These are phyloP conservation scores for Drosophila bifasciata DNA, from an alignment of 1,140 invertebrate species.

Conservation along the genomic window DNA sequence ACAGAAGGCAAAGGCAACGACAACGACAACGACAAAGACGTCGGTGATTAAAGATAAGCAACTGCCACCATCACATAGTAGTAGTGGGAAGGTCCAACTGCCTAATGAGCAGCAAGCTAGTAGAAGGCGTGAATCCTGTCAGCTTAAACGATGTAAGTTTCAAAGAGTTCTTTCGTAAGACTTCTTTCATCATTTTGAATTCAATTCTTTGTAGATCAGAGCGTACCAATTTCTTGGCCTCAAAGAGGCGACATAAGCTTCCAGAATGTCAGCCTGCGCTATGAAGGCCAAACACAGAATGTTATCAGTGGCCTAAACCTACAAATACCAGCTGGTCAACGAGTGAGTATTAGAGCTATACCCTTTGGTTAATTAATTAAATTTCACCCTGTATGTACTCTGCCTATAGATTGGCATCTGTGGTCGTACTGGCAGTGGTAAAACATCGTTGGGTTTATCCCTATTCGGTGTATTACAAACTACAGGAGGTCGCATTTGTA, in stretches of 20 bases:
- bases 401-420: conserved; percentile 89
- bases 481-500: conserved; percentile 87
- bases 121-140: conserved; percentile 21
- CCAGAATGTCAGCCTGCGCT: conserved; percentile 88
- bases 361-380: background rate
- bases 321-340: conserved; percentile 87
- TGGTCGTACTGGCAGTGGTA: conserved; percentile 92
- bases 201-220: conserved; percentile 82
- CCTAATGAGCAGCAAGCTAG: conserved; percentile 51
- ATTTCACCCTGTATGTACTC: conserved; percentile 16
- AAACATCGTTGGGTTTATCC: conserved; percentile 90
- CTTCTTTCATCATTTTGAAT: no score
- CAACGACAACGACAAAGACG: conserved; percentile 54
- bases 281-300: conserved; percentile 86
- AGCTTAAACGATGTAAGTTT: conserved; percentile 61
- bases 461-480: conserved; percentile 88
- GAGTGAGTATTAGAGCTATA: conserved; percentile 84
- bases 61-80: conserved; percentile 48
- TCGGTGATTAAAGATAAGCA: conserved; percentile 68
- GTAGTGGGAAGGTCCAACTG: conserved; percentile 51
- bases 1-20: conserved; percentile 45
- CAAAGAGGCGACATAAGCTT: conserved; percentile 89
- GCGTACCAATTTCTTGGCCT: conserved; percentile 88
- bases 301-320: conserved; percentile 88
- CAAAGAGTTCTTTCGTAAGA: background rate